Evolutionary conservation across 2,888 invertebrate genomes (phyloP).

Genomic region (Drosophila mimetica): DNA sequence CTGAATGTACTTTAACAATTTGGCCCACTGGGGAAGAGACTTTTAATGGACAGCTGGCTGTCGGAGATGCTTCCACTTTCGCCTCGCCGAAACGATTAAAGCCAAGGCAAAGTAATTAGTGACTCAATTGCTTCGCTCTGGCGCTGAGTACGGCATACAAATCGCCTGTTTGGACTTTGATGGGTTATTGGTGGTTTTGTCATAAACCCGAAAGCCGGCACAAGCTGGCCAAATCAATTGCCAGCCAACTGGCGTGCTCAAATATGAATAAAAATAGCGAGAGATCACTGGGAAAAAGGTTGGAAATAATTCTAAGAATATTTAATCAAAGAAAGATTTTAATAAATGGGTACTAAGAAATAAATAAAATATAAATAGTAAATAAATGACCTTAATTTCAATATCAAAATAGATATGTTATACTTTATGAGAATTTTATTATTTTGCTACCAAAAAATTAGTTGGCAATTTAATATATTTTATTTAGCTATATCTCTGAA

Average conservation of each 20-base stretch:
- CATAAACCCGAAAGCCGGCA: constrained; percentile 38
- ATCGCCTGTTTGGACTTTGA: constrained; percentile 49
- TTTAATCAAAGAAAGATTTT: too few species aligned
- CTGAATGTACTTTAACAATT: constrained; percentile 53
- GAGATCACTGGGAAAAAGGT: constrained; percentile 9
- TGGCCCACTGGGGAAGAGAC: constrained; percentile 41
- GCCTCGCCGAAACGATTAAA: constrained; percentile 60
- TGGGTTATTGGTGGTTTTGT: constrained; percentile 67
- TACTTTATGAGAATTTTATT: too few species aligned
- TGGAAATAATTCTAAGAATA: too few species aligned
- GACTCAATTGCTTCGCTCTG: constrained; percentile 71
- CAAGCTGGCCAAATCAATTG: constrained; percentile 63
- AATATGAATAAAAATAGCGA: constrained; percentile 34
- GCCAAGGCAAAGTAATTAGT: constrained; percentile 76
- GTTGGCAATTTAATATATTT: neutral
- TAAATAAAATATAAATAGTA: too few species aligned
- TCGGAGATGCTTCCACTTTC: constrained; percentile 22
- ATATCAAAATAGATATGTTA: too few species aligned
- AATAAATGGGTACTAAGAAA: too few species aligned
- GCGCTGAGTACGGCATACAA: constrained; percentile 68
- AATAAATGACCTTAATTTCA: too few species aligned
- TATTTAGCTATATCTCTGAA: neutral
- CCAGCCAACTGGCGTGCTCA: constrained; percentile 47
- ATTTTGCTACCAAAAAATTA: too few species aligned
- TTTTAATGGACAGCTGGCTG: constrained; percentile 70